Evolutionary conservation across 2,113 vertebrate genomes (phyloP), one percentile per base, ranked within the genome.

Genomic region (Ceyx margarethae): DNA sequence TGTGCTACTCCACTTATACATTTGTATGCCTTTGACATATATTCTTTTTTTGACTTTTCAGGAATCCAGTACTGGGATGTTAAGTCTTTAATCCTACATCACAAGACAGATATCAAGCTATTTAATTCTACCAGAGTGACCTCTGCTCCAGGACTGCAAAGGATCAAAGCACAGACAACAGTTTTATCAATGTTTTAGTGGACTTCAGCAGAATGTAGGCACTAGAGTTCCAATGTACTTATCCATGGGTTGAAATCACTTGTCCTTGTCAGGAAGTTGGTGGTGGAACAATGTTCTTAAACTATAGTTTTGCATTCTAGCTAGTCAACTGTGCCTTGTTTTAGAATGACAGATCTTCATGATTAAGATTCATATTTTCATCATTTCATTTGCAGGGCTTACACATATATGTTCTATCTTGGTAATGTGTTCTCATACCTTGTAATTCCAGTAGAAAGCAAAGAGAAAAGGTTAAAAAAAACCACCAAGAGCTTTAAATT

Each of bases 1-100:
- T 45, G 13, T 68, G 87, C 54, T 66, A 57, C 37, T 48, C 61
- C 62, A 92, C 66, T 94, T 78, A 13, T 1, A 42, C 31, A 50
- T 91, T 51, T 90, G 40, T 73, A 78, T 61, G 89, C n/a, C 53
- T 96, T 65, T 84, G 81, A 85, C 15, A 1, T 72, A 79, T 72
- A 60, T 89, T 84, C 91, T 73, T 69, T 50, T 89, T 78, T 58
- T 62, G 87, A 64, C 81, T 92, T 89, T 68, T 91, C 89, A 94
- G 84, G 83, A 93, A 86, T 78, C 45, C 37, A 87, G 71, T 35
- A 54, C 48, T 81, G 31, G 35, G 80, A 84, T 85, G 73, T 37
- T 84, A 78, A 95, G 2, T 92, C 77, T 85, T 73, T 94, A 95
- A 95, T 90, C 81, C 85, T 58, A 80, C 89, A 85, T 85, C 87